Evolutionary conservation across 2,797 vertebrate species (phyloP), one percentile per base, ranked within the genome.

Genomic region (Echeneis naucrates): DNA sequence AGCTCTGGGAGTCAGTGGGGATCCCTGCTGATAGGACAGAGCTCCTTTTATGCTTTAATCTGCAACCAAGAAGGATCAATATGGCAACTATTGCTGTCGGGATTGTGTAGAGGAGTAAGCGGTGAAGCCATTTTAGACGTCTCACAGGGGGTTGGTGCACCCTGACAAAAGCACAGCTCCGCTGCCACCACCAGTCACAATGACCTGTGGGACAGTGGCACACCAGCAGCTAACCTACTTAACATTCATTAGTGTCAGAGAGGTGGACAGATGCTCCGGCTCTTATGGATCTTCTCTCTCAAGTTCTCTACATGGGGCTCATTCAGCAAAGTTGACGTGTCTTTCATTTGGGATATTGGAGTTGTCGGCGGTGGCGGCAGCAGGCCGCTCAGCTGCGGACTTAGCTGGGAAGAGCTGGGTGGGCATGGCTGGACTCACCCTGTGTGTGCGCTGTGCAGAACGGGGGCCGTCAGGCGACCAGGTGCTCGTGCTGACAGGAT

Each of bases 41-140:
- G 94, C 94, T 93, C 59, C 74, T 91, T 97, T 97, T 96, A 95
- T 94, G 91, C 94, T 95, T 96, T 96, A 98, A 98, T 97, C 96
- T 97, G 95, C 95, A 93, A 94, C 95, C 94, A 95, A 95, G 94
- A 64, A 55, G 93, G 94, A 96, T 95, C 97, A 97, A 98, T 98
- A 97, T 96, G 96, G 95, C 83, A 87, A 93, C 91, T 93, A 93
- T 93, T 91, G 93, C 87, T 89, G 57, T 68, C 80, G 95, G 94
- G 96, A 96, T 95, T 89, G 92, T 92, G 87, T 90, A 94, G 93
- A 93, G 94, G 93, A 95, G 95, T 95, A 90, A 96, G 95, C 93
- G 91, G 94, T 94, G 92, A 88, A 89, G 90, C 84, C 80, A 71
- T 87, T 91, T 92, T 83, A 71, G 81, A 87, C 68, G 53, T 86